Percentiles rank a stretch among this genome's conserved stretches.
Evolutionary conservation across 2,113 vertebrate species (phyloP).

Genomic region (Rhagologus leucostigma): DNA sequence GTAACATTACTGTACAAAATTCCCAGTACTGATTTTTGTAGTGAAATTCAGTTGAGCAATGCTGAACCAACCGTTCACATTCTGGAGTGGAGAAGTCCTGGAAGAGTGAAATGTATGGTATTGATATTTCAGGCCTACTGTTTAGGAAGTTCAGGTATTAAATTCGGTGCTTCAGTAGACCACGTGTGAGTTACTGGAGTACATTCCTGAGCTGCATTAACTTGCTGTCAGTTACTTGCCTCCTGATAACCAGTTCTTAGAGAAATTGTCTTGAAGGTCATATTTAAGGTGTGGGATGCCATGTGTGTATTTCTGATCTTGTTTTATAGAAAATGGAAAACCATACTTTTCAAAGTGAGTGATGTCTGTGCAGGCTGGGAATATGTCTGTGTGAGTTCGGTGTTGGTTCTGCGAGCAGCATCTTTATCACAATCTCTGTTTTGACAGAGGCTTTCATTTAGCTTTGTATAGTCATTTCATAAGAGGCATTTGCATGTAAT

Average conservation of each 20-base stretch:
- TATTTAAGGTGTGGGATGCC: neutral
- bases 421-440: constrained; percentile 6
- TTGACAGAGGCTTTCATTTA: constrained; percentile 31
- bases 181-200: neutral
- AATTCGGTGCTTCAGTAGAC: neutral
- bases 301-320: neutral
- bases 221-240: neutral
- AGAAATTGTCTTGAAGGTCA: neutral
- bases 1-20: neutral
- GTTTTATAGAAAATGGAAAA: neutral
- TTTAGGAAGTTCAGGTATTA: neutral
- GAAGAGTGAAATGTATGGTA: neutral
- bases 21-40: neutral
- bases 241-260: neutral
- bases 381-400: neutral
- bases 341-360: neutral
- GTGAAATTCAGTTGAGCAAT: neutral
- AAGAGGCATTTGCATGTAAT: constrained; percentile 16
- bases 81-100: neutral
- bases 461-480: neutral
- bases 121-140: neutral
- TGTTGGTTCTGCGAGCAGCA: neutral
- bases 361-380: neutral
- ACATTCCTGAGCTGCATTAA: neutral
- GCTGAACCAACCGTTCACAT: neutral